Base-by-base conservation (phyloP, 2,888 invertebrate genomes). In the Calameuta filiformis region DNA sequence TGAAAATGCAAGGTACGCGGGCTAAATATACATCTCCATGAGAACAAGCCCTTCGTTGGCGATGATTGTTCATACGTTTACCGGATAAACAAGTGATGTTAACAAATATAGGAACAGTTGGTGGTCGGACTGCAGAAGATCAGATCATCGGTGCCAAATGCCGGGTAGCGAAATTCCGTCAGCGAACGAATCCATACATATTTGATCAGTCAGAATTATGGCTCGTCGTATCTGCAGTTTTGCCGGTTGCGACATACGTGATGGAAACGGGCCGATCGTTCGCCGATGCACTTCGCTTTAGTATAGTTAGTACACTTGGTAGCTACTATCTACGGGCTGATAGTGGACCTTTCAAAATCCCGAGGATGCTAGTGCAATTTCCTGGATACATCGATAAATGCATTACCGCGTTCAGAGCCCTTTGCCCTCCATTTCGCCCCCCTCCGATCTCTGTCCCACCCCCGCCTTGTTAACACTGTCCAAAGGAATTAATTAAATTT, bases 121-220 rank as follows among this genome's bases (percentile, higher is more conserved):
- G 75, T 74, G 80, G 77, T 68, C n/a, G 73, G 69, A 35, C 34
- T 31, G 23, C 23, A 23, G 23, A 56, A 23, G 23, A 23, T 56
- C 56, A 56, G 56, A 15, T 9, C 56, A 56, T 56, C 56, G 56
- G 56, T 23, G 23, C 56, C 23, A 56, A 56, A 56, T 56, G 56
- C 40, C 23, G 40, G 40, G 1, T 9, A 23, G 56, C 0, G 56
- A 56, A 56, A 56, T 56, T 56, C 23, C 23, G 6, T 1, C 15
- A 9, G 6, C 23, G 56, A 77, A 85, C 85, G 86, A 88, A 87
- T 87, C 86, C 84, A 87, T 89, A 87, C 87, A 88, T 88, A 87
- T 89, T 89, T 89, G 88, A 89, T 89, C 88, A 87, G 87, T 85
- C 83, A 87, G 86, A 89, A 89, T 89, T 89, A 89, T 89, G 88